These are phyloP conservation scores for Lagocephalus sceleratus DNA, from an alignment of 2,797 vertebrate species.

Conservation along the genomic window DNA sequence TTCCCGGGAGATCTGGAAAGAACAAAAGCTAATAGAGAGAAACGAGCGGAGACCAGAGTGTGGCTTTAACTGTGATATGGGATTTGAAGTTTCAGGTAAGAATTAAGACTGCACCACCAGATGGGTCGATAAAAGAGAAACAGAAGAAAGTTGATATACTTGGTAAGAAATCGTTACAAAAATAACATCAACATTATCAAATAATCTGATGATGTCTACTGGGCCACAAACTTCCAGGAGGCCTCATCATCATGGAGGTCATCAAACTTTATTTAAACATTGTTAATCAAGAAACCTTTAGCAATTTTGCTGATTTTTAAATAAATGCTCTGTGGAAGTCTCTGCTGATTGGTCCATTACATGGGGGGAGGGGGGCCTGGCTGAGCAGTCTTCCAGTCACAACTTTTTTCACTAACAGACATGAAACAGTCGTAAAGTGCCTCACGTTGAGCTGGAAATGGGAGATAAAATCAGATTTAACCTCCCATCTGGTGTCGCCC, in stretches of 20 bases:
- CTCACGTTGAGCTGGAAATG: constrained; percentile 9
- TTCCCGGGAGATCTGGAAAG: constrained; percentile 13
- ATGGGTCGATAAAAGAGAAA: constrained; percentile 25
- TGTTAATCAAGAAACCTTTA: too few relatives aligned
- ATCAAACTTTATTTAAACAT: too few relatives aligned
- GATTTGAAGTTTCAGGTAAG: not conserved
- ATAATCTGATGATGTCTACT: too few relatives aligned
- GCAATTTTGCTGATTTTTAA: too few relatives aligned
- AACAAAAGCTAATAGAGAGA: constrained; percentile 35
- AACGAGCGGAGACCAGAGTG: constrained; percentile 8
- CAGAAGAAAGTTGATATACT: not conserved
- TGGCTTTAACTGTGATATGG: not conserved
- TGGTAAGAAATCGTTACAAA: too few relatives aligned
- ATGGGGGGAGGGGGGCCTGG: too few relatives aligned
- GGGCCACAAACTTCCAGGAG: too few relatives aligned
- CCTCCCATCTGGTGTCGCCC: constrained; percentile 16
- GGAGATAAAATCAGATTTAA: constrained; percentile 14
- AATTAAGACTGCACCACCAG: constrained; percentile 6
- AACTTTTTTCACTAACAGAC: not conserved
- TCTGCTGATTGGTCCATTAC: too few relatives aligned
- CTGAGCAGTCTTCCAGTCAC: too few relatives aligned
- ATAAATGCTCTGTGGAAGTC: too few relatives aligned
- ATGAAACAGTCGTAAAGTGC: constrained; percentile 7
- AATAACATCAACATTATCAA: too few relatives aligned
- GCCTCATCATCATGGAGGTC: too few relatives aligned